A percentile compares a stretch with the other conserved stretches of the same genome.
These are phyloP conservation scores for Xestobium rufovillosum DNA, from an alignment of 2,888 invertebrate species.

Conservation along the genomic window DNA sequence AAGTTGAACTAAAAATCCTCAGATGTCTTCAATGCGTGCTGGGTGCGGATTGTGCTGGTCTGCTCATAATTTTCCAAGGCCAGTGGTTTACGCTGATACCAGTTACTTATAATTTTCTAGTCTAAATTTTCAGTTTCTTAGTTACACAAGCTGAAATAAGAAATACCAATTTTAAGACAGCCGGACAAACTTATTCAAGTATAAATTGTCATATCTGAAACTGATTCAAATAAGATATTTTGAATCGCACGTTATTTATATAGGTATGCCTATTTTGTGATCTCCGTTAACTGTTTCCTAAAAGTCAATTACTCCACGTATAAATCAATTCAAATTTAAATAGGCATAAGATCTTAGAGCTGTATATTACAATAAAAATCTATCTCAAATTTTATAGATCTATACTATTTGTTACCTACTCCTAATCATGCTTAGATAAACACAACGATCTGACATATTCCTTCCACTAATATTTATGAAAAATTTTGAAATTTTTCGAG, in stretches of 20 bases:
- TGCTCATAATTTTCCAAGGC: slow-evolving; percentile 41
- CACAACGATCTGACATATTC: too few species aligned
- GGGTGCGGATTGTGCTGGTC: slow-evolving; percentile 62
- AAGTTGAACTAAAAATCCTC: slow-evolving; percentile 64
- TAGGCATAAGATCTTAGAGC: too few species aligned
- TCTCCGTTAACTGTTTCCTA: too few species aligned
- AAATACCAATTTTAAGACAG: slow-evolving; percentile 26
- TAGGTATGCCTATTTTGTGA: slow-evolving; percentile 12
- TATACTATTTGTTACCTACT: too few species aligned
- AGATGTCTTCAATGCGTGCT: slow-evolving; percentile 88
- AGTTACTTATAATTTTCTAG: slow-evolving; percentile 48
- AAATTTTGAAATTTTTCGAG: too few species aligned
- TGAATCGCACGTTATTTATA: slow-evolving; percentile 16
- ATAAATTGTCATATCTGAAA: too few species aligned
- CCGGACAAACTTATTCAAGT: slow-evolving; percentile 8
- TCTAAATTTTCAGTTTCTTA: slow-evolving; percentile 48
- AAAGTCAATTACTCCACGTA: too few species aligned
- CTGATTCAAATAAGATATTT: slow-evolving; percentile 2
- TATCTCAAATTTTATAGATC: too few species aligned
- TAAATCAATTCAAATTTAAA: too few species aligned
- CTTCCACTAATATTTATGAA: too few species aligned
- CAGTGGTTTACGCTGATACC: slow-evolving; percentile 41
- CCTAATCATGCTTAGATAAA: too few species aligned
- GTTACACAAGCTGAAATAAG: slow-evolving; percentile 60
- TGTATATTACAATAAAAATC: too few species aligned